Base-by-base conservation (phyloP, 2,888 invertebrate genomes). In the Synergus japonicus region DNA sequence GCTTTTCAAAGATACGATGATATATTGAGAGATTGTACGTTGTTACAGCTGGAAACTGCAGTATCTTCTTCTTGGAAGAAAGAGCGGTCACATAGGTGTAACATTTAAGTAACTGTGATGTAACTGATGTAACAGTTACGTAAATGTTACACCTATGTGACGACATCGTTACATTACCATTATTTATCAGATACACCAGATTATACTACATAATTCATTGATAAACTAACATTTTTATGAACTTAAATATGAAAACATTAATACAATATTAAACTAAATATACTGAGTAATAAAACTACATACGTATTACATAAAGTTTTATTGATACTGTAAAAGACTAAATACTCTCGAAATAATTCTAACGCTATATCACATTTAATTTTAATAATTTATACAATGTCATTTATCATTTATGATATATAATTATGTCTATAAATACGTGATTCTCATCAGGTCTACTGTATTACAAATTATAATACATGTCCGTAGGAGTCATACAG, bases 301-400 rank as follows among this genome's bases (percentile, higher is more conserved):
- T 22, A 29, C 22, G 22, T 18, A 60, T 60, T 60, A 60, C 60
- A 60, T 67, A 67, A 43, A 67, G 10, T 22, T 67, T 67, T 46
- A 67, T 67, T 67, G 46, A 44, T 44, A 44, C 44, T 18, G 67
- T 44, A 67, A 67, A 67, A 67, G 43, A 22, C 67, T 67, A 22
- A 44, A 46, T 46, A 22, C 22, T 67, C 5, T 67, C 0, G 10
- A 22, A 44, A 46, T 67, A 67, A 46, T 46, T 67, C 67, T 67
- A 67, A 67, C 7, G n/a, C 67, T 67, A 67, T 18, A 67, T 67
- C 67, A 67, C 67, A 67, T 44, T 43, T 67, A 67, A 46, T 22
- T 67, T 67, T 44, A 67, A 46, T 67, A 67, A 43, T 67, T 46
- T 67, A 67, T 67, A 67, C 44, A 67, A 2, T 66, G 43, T 37